Base-by-base conservation (phyloP, 2,797 vertebrate species). In the Rhadinocentrus ornatus region DNA sequence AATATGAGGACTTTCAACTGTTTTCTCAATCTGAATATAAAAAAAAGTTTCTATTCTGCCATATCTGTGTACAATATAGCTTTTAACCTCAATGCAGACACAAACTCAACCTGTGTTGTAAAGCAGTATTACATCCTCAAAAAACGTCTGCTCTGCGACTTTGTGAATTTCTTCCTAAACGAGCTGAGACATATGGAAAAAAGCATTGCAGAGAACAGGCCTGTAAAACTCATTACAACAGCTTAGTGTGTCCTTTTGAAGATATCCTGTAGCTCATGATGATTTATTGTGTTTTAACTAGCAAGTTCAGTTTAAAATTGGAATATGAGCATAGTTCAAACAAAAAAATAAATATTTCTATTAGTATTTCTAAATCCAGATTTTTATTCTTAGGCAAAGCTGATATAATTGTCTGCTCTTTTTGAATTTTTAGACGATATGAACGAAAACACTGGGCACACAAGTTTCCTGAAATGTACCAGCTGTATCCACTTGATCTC, bases 151-250 rank as follows among this genome's bases (percentile, higher is more conserved):
- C 75, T 83, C 67, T 12, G 31, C 81, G 79, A 77, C 77, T 88
- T 91, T 92, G 89, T 89, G 86, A 80, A 78, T 92, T 90, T 88
- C 66, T 79, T 83, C 88, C 88, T 78, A 87, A 90, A 89, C 86
- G 60, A 82, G 66, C 66, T 20, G 41, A 81, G 56, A 71, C 87
- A 73, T 89, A 81, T 90, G 80, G 66, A 6, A 44, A 69, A 74
- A 72, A 74, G 62, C 26, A 70, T 59, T 62, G 60, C 69, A 65
- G 71, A 54, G 77, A 84, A 75, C 44, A 52, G 73, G 86, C 56
- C 89, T 92, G 88, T 88, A 78, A 91, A 93, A 91, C 20, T 41
- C 81, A 91, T 92, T 85, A 90, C 70, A 76, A 71, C 32, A 16
- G 62, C 58, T 77, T 80, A 66, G 61, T 80, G 29, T 72, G 62